Evolutionary conservation across 1,140 invertebrate species (phyloP), one percentile per base, ranked within the genome.

Genomic region (Scaptomyza graminum): DNA sequence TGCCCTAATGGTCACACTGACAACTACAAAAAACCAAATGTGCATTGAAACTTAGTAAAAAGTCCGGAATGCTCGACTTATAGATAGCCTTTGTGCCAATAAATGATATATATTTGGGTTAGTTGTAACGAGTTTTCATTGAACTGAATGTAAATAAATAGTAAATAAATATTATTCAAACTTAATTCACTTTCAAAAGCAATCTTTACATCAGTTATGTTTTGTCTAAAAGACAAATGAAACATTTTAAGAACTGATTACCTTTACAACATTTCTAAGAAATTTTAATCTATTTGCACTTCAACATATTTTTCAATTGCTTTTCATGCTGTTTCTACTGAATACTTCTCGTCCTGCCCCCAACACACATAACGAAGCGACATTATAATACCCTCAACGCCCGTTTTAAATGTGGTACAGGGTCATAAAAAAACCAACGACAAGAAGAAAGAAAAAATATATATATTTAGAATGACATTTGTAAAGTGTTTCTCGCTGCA

Each of bases 401-500:
- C 5, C 12, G n/a, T 41, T n/a, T 41, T 5, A 41, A n/a, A 41
- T 11, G 12, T 9, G 8, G 4, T n/a, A 41, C 12, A 41, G 37
- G 28, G 28, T 31, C 28, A 31, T 41, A n/a, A 73, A 34, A 34
- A 9, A 34, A 34, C 31, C 31, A 34, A 9, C 31, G 8, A 34
- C 31, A 34, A n/a, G n/a, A n/a, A n/a, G n/a, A n/a, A n/a, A n/a
- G n/a, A 34, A 34, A 34, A 34, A 34, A 34, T 34, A 34, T 6
- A 9, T 9, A 9, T 9, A 9, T 34, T 9, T 2, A 9, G 31
- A 34, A 34, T 34, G 31, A 51, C 65, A 72, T 60, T 62, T 34
- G 54, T 61, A 67, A 67, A 77, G 49, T 16, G n/a, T 46, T 46
- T 46, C 31, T 76, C 72, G 81, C 66, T 70, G 76, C 81, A 84